Evolutionary conservation across 2,888 invertebrate genomes (phyloP), one percentile per base, ranked within the genome.

Genomic region (Suillia variegata): DNA sequence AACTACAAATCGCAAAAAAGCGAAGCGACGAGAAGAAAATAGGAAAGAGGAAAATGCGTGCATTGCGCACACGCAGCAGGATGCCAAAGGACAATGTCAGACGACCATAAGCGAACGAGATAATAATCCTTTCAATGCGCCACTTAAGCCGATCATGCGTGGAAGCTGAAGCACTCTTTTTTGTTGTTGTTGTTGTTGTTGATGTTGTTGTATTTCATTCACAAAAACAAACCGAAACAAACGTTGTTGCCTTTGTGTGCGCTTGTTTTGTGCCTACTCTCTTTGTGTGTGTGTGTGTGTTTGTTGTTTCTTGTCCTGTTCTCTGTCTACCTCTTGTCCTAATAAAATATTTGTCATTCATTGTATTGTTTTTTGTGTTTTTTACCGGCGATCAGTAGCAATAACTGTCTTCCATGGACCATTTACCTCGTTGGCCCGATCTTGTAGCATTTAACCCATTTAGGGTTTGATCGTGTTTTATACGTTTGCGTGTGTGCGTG

Each of bases 81-180:
- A 68, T 65, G 66, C 66, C 67, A 59, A 55, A 62, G 62, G 60
- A 47, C 45, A 62, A 51, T 61, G 26, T 13, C 6, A 33, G 2
- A 45, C 10, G 38, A 56, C 33, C 59, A 49, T 21, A 51, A 12
- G n/a, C 6, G 49, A 56, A 55, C 59, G 50, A 63, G 67, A 71
- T 71, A 66, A 68, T 80, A 80, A 80, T 80, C 79, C 80, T 78
- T 80, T 80, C 78, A 80, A 74, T 80, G 77, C 70, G 78, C 75
- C 79, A 77, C 80, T 80, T 81, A 80, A 81, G 81, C 79, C 73
- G 79, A 80, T 80, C 80, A 80, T 74, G 76, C 77, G 68, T 74
- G 71, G 70, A 71, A 69, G 64, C 33, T 18, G n/a, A n/a, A n/a
- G n/a, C n/a, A n/a, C n/a, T n/a, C n/a, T n/a, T n/a, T n/a, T n/a